Base-by-base conservation (phyloP, 2,797 vertebrate genomes). In the Anguilla obscura region DNA sequence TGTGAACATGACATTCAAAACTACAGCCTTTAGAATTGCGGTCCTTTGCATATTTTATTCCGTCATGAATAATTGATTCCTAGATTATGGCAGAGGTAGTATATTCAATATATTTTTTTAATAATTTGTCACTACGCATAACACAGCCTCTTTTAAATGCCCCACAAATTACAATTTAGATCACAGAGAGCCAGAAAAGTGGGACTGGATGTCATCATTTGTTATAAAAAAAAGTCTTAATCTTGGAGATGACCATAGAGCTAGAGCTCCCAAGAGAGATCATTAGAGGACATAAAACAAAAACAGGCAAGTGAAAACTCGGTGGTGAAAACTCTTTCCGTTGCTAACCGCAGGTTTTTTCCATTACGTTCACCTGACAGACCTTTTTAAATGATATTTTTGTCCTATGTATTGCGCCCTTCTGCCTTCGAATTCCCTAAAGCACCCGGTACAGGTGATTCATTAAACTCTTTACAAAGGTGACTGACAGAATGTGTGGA, bases 21-120 rank as follows among this genome's bases (percentile, higher is more conserved):
- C n/a, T 63, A 54, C 45, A 85, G 30, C 66, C 48, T 80, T 60
- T 83, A 66, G 5, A 90, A 87, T 66, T 40, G 36, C 36, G 58
- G 14, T 36, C 76, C 56, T 85, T 87, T 89, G 86, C 18, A 76
- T 91, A n/a, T 87, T 86, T 88, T 14, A 30, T 33, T 85, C 16
- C 60, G 63, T 88, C 50, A 63, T 48, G 14, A 58, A 36, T 33
- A 14, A 88, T 88, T 90, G 40, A 54, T 84, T 21, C 58, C 6
- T 50, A 60, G 54, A 21, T 86, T 76, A 85, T 48, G 76, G 52
- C 10, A 60, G 74, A 27, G 69, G 40, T 48, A 8, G 60, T 45
- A n/a, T 71, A 24, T 30, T 7, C n/a, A 12, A 60, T 30, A 89
- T 18, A n/a, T 79, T 71, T 86, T 36, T 71, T 88, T 60, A 56